These are phyloP conservation scores for Bettongia penicillata DNA, from an alignment of 2,113 vertebrate genomes.

Conservation along the genomic window DNA sequence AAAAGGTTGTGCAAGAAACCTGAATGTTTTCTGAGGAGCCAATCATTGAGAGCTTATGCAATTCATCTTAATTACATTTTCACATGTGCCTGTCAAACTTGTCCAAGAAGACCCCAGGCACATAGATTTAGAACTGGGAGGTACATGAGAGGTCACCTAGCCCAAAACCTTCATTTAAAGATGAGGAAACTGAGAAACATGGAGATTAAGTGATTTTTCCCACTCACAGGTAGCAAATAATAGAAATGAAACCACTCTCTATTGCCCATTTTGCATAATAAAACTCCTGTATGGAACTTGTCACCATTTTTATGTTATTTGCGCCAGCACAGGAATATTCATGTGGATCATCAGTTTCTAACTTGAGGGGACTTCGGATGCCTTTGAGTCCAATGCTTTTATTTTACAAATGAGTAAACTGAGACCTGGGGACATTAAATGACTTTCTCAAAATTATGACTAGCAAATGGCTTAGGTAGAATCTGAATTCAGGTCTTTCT, in stretches of 20 bases:
- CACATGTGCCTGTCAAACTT: conserved; percentile 37
- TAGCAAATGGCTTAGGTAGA: not conserved
- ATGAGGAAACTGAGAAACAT: not conserved
- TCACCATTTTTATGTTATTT: not conserved
- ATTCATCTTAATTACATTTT: conserved; percentile 41
- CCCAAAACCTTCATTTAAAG: not conserved
- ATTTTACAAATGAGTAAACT: not conserved
- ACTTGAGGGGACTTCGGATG: not conserved
- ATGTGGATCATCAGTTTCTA: not conserved
- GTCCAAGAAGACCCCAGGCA: not conserved
- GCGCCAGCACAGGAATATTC: not conserved
- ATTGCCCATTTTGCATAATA: not conserved
- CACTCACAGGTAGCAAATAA: not conserved
- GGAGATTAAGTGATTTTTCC: conserved; percentile 11
- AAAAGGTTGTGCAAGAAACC: conserved; percentile 50
- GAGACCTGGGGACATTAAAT: not conserved
- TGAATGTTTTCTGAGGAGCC: conserved; percentile 49
- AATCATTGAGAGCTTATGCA: conserved; percentile 32
- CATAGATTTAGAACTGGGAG: not conserved
- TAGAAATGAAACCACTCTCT: not conserved
- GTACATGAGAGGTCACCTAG: not conserved
- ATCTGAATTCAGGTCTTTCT: not conserved
- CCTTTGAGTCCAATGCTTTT: not conserved
- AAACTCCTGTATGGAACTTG: not conserved
- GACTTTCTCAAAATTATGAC: not conserved